A percentile compares a stretch with the other conserved stretches of the same genome.
Conservation (phyloP, 2,113 vertebrate genomes). For the Propithecus coquereli region DNA sequence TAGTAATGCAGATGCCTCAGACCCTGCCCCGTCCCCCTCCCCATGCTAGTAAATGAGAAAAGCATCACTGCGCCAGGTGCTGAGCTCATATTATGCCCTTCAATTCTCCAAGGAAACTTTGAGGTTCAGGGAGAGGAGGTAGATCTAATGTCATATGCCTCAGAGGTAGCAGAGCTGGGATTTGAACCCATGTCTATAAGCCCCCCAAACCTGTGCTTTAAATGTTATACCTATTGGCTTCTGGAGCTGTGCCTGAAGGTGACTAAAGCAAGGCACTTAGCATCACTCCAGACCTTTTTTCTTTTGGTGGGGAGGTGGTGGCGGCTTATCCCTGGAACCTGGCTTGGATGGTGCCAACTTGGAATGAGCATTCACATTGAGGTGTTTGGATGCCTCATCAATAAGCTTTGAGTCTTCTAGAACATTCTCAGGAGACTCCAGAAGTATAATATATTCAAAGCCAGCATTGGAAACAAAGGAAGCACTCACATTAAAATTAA, state of each 20-base stretch:
- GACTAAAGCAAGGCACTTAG: neutral
- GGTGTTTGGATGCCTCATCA: neutral
- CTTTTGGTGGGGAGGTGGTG: neutral
- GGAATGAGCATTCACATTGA: neutral
- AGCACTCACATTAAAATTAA: neutral
- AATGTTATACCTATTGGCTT: neutral
- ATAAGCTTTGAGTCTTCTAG: neutral
- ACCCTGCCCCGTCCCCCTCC: too few species aligned
- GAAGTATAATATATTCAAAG: neutral
- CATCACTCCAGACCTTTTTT: neutral
- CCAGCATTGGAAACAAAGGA: neutral
- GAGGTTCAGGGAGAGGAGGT: neutral
- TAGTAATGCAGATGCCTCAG: neutral
- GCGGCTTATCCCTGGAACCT: neutral
- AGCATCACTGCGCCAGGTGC: neutral
- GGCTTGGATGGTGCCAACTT: neutral
- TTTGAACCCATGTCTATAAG: neutral
- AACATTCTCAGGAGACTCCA: neutral
- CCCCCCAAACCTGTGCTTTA: neutral
- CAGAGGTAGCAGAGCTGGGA: neutral
- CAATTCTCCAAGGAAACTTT: neutral
- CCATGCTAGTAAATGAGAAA: neutral
- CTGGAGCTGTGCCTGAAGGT: neutral
- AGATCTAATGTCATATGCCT: neutral
- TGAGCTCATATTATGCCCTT: neutral